These are phyloP conservation scores for Mionectes macconnelli DNA, from an alignment of 2,113 vertebrate genomes.

Conservation along the genomic window DNA sequence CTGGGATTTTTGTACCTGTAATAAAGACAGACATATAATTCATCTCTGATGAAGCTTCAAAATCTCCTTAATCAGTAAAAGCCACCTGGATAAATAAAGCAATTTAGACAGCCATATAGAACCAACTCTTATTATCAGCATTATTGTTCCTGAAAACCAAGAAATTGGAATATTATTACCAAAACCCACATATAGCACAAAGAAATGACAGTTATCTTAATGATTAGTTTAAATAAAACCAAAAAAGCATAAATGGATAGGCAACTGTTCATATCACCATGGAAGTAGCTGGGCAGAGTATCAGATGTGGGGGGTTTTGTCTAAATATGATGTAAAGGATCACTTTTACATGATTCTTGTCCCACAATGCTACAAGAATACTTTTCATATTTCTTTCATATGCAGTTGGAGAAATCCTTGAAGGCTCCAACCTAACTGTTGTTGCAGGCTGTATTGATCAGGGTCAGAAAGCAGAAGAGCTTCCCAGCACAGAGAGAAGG, in stretches of 20 bases:
- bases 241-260: neutral
- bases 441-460: neutral
- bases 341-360: neutral
- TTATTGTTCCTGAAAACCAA: neutral
- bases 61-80: slow-evolving; percentile 37
- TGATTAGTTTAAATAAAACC: neutral
- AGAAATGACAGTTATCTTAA: neutral
- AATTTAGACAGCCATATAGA: neutral
- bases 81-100: slow-evolving; percentile 27
- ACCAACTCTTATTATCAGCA: neutral
- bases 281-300: neutral
- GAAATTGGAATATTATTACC: neutral
- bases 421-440: neutral
- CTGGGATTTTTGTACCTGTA: neutral
- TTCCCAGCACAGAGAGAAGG: neutral
- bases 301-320: neutral
- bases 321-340: neutral
- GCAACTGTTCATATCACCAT: neutral
- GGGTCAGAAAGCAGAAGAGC: neutral
- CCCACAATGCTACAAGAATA: neutral
- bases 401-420: neutral
- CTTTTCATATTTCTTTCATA: neutral
- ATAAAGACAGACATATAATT: neutral
- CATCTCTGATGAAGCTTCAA: slow-evolving; percentile 35
- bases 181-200: neutral